A percentile compares a stretch with the other conserved stretches of the same genome.
These are phyloP conservation scores for Scomber colias DNA, from an alignment of 2,113 vertebrate genomes.

Conservation along the genomic window DNA sequence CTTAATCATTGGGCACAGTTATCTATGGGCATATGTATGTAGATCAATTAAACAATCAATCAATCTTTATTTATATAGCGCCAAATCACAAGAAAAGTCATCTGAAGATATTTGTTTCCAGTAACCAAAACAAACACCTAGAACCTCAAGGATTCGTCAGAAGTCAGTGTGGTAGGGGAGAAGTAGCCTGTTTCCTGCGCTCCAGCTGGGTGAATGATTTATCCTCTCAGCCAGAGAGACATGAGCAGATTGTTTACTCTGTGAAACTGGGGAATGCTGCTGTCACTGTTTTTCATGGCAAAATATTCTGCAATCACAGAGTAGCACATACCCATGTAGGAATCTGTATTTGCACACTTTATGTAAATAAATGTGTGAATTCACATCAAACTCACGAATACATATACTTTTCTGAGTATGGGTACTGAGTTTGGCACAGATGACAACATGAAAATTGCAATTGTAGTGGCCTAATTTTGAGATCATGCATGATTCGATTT, in stretches of 20 bases:
- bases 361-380: conserved; percentile 21
- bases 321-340: neutral
- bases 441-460: neutral
- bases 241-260: neutral
- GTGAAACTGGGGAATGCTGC: neutral
- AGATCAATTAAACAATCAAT: too few species aligned
- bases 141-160: neutral
- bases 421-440: neutral
- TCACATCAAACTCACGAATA: conserved; percentile 15
- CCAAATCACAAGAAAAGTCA: too few species aligned
- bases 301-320: neutral
- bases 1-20: neutral
- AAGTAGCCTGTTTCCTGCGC: neutral
- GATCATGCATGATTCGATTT: neutral
- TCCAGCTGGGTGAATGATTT: neutral
- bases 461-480: neutral
- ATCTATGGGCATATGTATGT: neutral
- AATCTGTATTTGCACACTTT: neutral
- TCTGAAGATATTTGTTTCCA: too few species aligned
- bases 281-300: neutral
- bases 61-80: too few species aligned
- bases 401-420: conserved; percentile 1
- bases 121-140: too few species aligned
- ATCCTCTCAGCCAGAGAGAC: neutral
- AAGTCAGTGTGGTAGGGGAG: neutral